phyloP scores from a whole-genome alignment of 2,888 invertebrate species.

The Temnothorax rugatulus region DNA sequence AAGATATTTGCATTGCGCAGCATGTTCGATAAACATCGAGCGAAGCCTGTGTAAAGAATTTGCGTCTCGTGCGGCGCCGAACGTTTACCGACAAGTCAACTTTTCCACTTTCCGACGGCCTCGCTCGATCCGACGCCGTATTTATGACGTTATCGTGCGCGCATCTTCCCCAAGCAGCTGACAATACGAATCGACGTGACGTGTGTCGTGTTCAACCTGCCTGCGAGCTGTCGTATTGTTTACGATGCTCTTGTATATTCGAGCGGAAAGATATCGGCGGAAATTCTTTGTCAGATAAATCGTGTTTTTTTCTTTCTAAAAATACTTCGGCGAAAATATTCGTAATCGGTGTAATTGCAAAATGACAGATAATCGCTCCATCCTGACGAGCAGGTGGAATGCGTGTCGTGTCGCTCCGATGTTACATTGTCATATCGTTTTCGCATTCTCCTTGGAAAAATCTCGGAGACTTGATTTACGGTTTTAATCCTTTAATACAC shows the following conservation, averaged over 20 bases:
- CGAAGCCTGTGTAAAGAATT: background rate
- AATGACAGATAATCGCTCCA: background rate
- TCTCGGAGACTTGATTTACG: background rate
- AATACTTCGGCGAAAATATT: background rate
- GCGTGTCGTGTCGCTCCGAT: background rate
- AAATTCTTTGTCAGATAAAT: background rate
- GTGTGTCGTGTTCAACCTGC: background rate
- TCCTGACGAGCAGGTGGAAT: background rate
- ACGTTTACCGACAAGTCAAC: background rate
- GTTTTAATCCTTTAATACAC: background rate
- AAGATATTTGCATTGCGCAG: too few species aligned
- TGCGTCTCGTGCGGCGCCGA: background rate
- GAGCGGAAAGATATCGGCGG: background rate
- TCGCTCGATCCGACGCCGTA: background rate
- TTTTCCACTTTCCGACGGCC: conserved; percentile 22
- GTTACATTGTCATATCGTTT: background rate
- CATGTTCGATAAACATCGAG: background rate
- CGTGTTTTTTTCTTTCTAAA: background rate
- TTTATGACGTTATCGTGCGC: conserved; percentile 5
- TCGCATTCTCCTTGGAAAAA: background rate
- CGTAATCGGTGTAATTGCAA: background rate
- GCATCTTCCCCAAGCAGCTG: background rate
- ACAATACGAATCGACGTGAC: conserved; percentile 22
- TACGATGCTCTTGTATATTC: background rate
- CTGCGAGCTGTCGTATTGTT: background rate